Percentiles rank a stretch among this genome's conserved stretches.
Conservation (phyloP, 2,888 invertebrate genomes). For the Diarsia dahlii region DNA sequence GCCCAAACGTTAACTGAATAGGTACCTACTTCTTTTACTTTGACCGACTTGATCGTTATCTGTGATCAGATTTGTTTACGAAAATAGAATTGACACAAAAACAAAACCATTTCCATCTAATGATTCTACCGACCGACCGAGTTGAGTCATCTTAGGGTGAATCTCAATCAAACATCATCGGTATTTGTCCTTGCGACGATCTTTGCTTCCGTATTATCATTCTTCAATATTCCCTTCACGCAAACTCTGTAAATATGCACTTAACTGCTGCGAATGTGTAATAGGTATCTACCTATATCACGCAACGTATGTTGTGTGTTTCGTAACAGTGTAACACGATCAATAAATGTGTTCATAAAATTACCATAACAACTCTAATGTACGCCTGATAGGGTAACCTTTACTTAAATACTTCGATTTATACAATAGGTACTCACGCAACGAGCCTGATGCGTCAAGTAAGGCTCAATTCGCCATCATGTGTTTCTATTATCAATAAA, state of each 20-base stretch:
- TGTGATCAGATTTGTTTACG: constrained; percentile 59
- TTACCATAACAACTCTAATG: constrained; percentile 47
- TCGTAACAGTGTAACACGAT: constrained; percentile 47
- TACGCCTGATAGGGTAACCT: constrained; percentile 34
- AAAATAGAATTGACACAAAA: constrained; percentile 54
- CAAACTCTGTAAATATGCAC: constrained; percentile 29
- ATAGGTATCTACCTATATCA: constrained; percentile 22
- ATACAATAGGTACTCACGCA: constrained; percentile 46
- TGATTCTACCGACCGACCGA: background rate
- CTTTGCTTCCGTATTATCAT: constrained; percentile 38
- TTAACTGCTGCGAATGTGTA: constrained; percentile 23
- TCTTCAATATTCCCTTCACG: constrained; percentile 30
- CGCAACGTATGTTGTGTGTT: constrained; percentile 16
- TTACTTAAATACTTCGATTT: constrained; percentile 36
- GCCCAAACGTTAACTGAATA: constrained; percentile 69
- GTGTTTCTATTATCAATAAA: constrained; percentile 54
- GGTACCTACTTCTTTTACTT: constrained; percentile 72
- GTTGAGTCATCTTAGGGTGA: constrained; percentile 30
- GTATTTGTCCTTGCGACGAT: constrained; percentile 24
- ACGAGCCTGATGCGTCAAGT: constrained; percentile 24
- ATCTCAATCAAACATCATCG: constrained; percentile 31
- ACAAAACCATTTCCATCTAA: constrained; percentile 39
- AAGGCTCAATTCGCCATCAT: constrained; percentile 42
- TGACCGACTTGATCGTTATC: constrained; percentile 76
- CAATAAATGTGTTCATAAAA: constrained; percentile 53